A percentile compares a stretch with the other conserved stretches of the same genome.
These are phyloP conservation scores for Ameiurus melas DNA, from an alignment of 2,113 vertebrate species.

Conservation along the genomic window DNA sequence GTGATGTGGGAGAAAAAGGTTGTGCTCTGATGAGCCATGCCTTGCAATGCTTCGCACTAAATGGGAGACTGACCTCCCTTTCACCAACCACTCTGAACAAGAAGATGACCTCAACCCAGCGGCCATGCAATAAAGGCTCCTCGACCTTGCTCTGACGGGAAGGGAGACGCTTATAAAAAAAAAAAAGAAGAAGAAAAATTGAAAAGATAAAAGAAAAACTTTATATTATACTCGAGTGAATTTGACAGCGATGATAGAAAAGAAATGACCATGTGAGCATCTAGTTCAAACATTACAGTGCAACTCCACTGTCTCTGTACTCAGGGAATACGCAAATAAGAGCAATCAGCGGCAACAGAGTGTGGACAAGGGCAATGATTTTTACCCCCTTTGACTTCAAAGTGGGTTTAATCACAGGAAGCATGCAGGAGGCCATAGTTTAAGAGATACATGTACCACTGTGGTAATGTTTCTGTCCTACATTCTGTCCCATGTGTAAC, in stretches of 20 bases:
- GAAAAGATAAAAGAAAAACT: background rate
- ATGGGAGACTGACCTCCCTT: conserved; percentile 45
- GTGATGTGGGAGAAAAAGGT: conserved; percentile 23
- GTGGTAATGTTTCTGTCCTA: conserved; percentile 45
- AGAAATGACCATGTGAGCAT: background rate
- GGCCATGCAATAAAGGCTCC: background rate
- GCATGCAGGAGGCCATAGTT: conserved; percentile 7
- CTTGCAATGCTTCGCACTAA: conserved; percentile 38
- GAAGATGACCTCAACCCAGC: conserved; percentile 41
- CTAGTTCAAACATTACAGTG: background rate
- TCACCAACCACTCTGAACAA: conserved; percentile 26
- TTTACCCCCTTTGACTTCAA: background rate
- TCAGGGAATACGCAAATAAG: background rate
- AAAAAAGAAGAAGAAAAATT: conserved; percentile 7
- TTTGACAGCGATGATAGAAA: background rate
- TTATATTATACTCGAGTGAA: background rate
- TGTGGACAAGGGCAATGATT: background rate
- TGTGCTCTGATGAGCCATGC: conserved; percentile 44
- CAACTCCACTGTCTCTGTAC: background rate
- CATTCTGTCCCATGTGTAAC: conserved; percentile 49
- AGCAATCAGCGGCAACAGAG: background rate
- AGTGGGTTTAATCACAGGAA: conserved; percentile 25
- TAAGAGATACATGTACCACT: conserved; percentile 31
- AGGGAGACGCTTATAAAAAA: background rate
- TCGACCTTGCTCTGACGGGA: background rate